Evolutionary conservation across 1,140 invertebrate species (phyloP), one percentile per base, ranked within the genome.

Genomic region (Limonius californicus): DNA sequence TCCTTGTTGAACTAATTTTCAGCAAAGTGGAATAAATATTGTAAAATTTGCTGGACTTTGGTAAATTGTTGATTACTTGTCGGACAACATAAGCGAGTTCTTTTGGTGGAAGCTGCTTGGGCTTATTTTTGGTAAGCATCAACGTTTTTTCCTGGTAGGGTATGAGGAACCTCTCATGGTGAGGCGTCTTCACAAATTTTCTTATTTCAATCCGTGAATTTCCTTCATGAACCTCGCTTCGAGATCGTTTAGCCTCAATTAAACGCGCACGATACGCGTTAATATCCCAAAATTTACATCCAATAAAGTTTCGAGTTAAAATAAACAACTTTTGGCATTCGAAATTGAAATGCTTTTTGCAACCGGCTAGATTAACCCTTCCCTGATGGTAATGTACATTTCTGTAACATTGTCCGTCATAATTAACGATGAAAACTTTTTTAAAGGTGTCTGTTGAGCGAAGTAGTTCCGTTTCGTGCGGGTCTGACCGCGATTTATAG

Each of bases 351-450:
- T 54, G 50, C 18, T 7, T 54, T 23, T 2, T n/a, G 20, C 50
- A 54, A 54, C 14, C 7, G 3, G 9, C 21, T 7, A n/a, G 4
- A 54, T 54, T 54, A n/a, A 12, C 19, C 8, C 50, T 2, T 19
- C 14, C 7, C 19, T 12, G 9, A 20, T 6, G 3, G 20, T 54
- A 19, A 4, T 19, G 3, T 54, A 23, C 9, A n/a, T 54, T 54
- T 18, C 20, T 55, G 11, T 6, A 30, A 23, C 54, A 55, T 20
- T 20, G 7, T 2, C 54, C 54, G 3, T 23, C 12, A 55, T 55
- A 55, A 27, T 55, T 35, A 6, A 35, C 30, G 7, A 55, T 9
- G 30, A 55, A 55, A 12, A 30, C n/a, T 32, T 55, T 55, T 30
- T 18, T 35, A 23, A 30, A 55, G 21, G 20, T 55, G 54, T 55